Evolutionary conservation across 2,797 vertebrate genomes (phyloP).

Genomic region (Odontamblyopus lacepedii): DNA sequence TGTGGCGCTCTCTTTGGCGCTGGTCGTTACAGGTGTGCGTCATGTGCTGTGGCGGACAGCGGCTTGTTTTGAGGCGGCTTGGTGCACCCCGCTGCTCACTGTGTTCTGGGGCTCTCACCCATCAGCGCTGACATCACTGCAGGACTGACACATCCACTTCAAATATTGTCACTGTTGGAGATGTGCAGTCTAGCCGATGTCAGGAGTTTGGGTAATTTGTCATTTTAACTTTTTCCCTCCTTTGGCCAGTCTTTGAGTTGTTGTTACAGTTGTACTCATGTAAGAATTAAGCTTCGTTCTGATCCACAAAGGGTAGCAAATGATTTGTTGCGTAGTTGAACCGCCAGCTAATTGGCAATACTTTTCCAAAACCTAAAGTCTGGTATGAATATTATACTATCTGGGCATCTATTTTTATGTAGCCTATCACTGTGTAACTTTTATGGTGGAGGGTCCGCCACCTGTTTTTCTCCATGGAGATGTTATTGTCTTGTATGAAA

Average conservation of each 20-base stretch:
- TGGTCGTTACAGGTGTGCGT: conserved; percentile 75
- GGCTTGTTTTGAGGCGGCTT: conserved; percentile 22
- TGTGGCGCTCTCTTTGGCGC: not conserved
- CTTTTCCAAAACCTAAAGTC: too few species aligned
- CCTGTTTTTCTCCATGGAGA: too few species aligned
- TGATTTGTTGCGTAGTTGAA: too few species aligned
- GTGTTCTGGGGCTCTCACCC: not conserved
- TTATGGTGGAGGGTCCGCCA: too few species aligned
- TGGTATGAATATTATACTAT: too few species aligned
- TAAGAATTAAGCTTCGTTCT: not conserved
- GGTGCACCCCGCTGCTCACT: conserved; percentile 10
- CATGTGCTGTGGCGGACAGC: conserved; percentile 47
- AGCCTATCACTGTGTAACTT: too few species aligned
- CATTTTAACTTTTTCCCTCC: not conserved
- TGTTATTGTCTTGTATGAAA: too few species aligned
- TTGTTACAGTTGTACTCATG: not conserved
- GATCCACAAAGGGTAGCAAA: not conserved
- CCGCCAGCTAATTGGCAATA: too few species aligned
- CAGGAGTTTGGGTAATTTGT: conserved; percentile 26
- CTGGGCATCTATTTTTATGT: too few species aligned
- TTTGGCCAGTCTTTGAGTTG: not conserved
- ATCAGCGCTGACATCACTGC: conserved; percentile 31
- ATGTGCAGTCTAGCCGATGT: not conserved
- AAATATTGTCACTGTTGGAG: conserved; percentile 2
- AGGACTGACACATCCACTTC: conserved; percentile 21